phyloP scores from a whole-genome alignment of 2,888 invertebrate genomes.

The Macaria notata region DNA sequence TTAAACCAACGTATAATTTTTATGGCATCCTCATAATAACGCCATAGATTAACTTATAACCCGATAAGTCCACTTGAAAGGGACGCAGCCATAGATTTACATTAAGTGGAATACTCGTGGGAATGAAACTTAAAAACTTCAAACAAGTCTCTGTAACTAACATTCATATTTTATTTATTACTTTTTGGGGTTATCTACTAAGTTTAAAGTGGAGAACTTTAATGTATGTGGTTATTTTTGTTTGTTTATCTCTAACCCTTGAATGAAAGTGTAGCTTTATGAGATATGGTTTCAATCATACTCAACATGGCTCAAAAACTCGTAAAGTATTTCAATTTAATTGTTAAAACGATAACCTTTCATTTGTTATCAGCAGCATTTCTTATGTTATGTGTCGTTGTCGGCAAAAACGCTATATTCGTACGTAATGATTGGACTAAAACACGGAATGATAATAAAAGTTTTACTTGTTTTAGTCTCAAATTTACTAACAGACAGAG shows the following conservation, averaged over 20 bases:
- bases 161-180: slow-evolving; percentile 24
- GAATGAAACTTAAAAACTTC: slow-evolving; percentile 11
- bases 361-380: too few species aligned
- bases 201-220: slow-evolving; percentile 13
- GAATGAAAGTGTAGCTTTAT: background rate
- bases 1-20: too few species aligned
- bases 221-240: slow-evolving; percentile 1
- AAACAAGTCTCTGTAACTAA: slow-evolving; percentile 6
- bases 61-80: slow-evolving; percentile 25
- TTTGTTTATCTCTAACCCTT: slow-evolving; percentile 2
- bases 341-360: too few species aligned
- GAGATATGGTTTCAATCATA: background rate
- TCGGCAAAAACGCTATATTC: too few species aligned
- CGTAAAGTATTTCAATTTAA: too few species aligned
- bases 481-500: too few species aligned
- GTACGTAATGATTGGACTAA: too few species aligned
- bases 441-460: too few species aligned
- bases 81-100: slow-evolving; percentile 10
- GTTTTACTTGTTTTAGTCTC: too few species aligned
- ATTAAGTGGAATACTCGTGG: slow-evolving; percentile 19
- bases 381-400: too few species aligned
- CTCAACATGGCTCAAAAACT: too few species aligned
- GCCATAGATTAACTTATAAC: slow-evolving; percentile 2
- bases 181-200: slow-evolving; percentile 28
- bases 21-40: too few species aligned